These are phyloP conservation scores for Henicopernis longicauda DNA, from an alignment of 2,113 vertebrate species.

Conservation along the genomic window DNA sequence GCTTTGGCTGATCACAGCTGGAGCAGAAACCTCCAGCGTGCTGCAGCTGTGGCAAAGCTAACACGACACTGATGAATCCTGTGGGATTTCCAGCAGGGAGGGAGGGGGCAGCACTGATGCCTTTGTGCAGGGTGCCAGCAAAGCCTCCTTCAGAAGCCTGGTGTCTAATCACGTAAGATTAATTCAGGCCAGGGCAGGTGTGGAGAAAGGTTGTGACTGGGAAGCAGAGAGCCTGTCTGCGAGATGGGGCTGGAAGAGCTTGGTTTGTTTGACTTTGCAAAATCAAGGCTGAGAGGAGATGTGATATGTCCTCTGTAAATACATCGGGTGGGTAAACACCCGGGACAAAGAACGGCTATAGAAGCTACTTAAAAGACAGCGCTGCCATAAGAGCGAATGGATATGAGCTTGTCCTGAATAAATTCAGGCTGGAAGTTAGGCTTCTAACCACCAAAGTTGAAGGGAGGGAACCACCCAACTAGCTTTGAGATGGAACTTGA, in stretches of 20 bases:
- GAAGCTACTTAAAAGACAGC: not conserved
- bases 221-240: not conserved
- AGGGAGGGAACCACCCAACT: not conserved
- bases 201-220: not conserved
- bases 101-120: not conserved
- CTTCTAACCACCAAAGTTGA: not conserved
- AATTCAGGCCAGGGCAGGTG: not conserved
- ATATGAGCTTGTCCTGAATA: not conserved
- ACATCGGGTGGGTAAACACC: not conserved
- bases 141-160: not conserved
- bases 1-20: not conserved
- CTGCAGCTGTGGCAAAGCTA: not conserved
- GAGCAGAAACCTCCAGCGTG: not conserved
- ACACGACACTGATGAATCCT: not conserved
- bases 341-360: not conserved
- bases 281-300: conserved; percentile 10
- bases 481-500: not conserved
- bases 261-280: conserved; percentile 13
- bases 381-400: not conserved
- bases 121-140: not conserved
- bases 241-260: not conserved
- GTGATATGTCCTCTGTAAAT: not conserved
- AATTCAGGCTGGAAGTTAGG: not conserved
- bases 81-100: not conserved
- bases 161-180: not conserved